Base-by-base conservation (phyloP, 1,140 invertebrate species). In the Pachypeltis micranthus region DNA sequence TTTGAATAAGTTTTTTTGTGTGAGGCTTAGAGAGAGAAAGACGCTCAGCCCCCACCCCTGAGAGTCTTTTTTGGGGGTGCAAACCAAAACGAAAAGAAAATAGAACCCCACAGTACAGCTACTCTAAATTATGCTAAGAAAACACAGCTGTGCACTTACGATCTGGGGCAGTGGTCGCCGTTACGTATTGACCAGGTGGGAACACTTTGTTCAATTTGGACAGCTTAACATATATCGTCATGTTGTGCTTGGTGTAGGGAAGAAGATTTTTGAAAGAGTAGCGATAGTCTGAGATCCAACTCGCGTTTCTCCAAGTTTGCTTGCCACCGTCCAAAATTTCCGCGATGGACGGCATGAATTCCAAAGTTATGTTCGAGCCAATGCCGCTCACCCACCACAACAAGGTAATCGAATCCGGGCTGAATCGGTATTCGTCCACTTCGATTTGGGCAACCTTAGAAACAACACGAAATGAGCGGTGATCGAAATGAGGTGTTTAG, bases 201-300 rank as follows among this genome's bases (percentile, higher is more conserved):
- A 81, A 84, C 0, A 76, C 72, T 3, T 81, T 68, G 56, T 10
- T 10, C 34, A 10, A 10, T n/a, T 39, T 39, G 12, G 23, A 21
- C 47, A 51, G 47, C 19, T 79, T 75, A 0, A 87, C 83, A 70
- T 85, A 90, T 4, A 91, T 83, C 0, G 86, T 90, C 51, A 90
- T 74, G 67, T 90, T 88, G 70, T 91, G 91, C 0, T 74, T 71
- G 0, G 87, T 90, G 66, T 76, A 87, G 0, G 90, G 83, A 63
- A 80, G 74, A 1, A 91, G 74, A 61, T 80, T 73, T 0, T 73
- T 80, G 68, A 91, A 88, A 59, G 75, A 77, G 70, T 78, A 81
- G 21, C 75, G 72, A 1, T 70, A 76, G 1, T 75, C 72, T 3
- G 77, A 72, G 44, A 74, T 80, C 84, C 82, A 85, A 1, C 67